Evolutionary conservation across 2,113 vertebrate species (phyloP).

Genomic region (Epinephelus lanceolatus): DNA sequence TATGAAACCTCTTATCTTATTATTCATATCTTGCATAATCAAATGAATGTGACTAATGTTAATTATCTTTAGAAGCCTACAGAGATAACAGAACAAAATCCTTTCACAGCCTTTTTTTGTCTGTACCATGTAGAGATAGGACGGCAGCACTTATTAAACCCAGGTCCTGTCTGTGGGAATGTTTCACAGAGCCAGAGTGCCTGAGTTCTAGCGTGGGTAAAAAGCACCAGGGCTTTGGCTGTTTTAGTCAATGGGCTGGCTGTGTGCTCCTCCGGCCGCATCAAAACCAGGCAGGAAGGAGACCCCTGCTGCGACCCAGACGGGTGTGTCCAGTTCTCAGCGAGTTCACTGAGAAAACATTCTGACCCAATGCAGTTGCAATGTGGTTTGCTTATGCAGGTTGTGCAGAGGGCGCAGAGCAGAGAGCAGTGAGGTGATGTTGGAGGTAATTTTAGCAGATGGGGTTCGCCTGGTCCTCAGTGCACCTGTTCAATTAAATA

Average conservation of each 20-base stretch:
- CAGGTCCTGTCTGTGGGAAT: not conserved
- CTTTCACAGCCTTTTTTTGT: slow-evolving; percentile 10
- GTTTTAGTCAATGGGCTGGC: not conserved
- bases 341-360: slow-evolving; percentile 20
- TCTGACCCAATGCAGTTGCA: slow-evolving; percentile 20
- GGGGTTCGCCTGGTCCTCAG: slow-evolving; percentile 12
- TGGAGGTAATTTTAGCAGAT: slow-evolving; percentile 46
- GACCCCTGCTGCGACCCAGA: slow-evolving; percentile 16
- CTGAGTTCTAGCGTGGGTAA: not conserved
- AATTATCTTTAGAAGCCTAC: slow-evolving; percentile 19
- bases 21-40: slow-evolving; percentile 37
- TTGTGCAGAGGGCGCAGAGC: slow-evolving; percentile 32
- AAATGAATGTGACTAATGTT: slow-evolving; percentile 32
- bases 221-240: not conserved
- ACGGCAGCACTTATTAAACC: not conserved
- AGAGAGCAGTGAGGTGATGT: not conserved
- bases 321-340: not conserved
- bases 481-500: slow-evolving; percentile 32
- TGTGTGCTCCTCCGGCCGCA: not conserved
- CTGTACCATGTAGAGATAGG: not conserved
- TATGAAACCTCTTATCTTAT: slow-evolving; percentile 22
- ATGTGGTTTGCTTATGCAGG: slow-evolving; percentile 13
- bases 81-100: slow-evolving; percentile 17
- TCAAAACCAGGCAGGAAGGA: not conserved
- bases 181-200: not conserved